Evolutionary conservation across 2,888 invertebrate species (phyloP), one percentile per base, ranked within the genome.

Genomic region (Caenorhabditis parvicauda): DNA sequence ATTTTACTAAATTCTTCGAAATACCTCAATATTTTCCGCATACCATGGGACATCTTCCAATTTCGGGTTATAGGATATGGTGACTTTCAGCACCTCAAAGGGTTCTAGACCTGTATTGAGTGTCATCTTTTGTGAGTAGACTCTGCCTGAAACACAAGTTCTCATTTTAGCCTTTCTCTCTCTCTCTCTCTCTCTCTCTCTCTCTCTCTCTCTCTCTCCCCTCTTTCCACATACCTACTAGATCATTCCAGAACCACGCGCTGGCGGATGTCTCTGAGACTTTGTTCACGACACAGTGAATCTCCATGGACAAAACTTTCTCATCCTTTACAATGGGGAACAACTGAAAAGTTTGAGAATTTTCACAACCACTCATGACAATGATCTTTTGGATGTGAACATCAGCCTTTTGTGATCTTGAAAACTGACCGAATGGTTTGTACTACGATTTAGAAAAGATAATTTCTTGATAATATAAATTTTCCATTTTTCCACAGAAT

Each of bases 221-320:
- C n/a, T n/a, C n/a, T n/a, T n/a, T n/a, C n/a, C n/a, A n/a, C n/a
- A n/a, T n/a, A 39, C 75, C 75, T 44, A 75, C 62, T 12, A 65
- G 52, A 55, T 75, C 75, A 50, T 75, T 72, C 75, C 75, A 75
- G 24, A 72, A 54, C 74, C 74, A 75, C 4, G 67, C 68, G 24
- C 59, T 51, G 29, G 61, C 53, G 42, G 48, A 48, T 3, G 57
- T 50, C 12, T 44, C 44, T 21, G 54, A 54, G 2, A 75, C 64
- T 37, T 72, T 59, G 67, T 74, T 74, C 32, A 74, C 59, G 21
- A 75, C 62, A 60, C 19, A 2, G 19, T 43, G 4, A 54, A 21
- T 2, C 35, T 28, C 6, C 51, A 25, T 14, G 50, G 46, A 22
- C 3, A 22, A 12, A 22, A 12, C 9, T 22, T 17, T 17, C 24